Conservation (phyloP, 2,797 vertebrate genomes). For the Capromys pilorides region DNA sequence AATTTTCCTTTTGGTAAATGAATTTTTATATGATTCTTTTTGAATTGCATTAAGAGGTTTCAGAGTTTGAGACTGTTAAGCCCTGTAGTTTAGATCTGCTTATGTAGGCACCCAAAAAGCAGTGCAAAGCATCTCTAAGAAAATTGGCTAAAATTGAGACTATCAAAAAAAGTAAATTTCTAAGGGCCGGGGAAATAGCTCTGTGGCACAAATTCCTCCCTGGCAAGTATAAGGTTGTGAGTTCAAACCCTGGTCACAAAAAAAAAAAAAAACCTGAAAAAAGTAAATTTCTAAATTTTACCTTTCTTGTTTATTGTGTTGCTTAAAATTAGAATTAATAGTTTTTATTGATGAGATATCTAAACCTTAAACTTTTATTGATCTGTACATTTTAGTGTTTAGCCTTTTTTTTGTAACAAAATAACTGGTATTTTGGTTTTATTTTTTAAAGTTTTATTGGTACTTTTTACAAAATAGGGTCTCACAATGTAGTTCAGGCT, state of each 20-base stretch:
- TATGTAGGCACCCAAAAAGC: constrained; percentile 30
- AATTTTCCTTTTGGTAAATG: constrained; percentile 22
- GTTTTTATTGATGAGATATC: constrained; percentile 6
- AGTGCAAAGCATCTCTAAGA: background rate
- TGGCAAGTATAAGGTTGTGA: too few relatives aligned
- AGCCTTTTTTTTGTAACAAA: background rate
- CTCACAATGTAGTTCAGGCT: background rate
- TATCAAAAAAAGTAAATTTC: too few relatives aligned
- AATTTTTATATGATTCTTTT: constrained; percentile 1
- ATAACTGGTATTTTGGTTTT: background rate
- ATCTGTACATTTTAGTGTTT: constrained; percentile 42
- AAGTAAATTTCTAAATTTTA: constrained; percentile 31
- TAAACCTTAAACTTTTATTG: constrained; percentile 48
- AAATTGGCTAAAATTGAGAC: constrained; percentile 35
- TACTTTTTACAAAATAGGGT: background rate
- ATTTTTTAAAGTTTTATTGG: background rate
- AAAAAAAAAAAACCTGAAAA: too few relatives aligned
- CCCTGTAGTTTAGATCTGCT: background rate
- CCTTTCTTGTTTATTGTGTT: constrained; percentile 26
- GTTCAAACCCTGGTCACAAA: too few relatives aligned
- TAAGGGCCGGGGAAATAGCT: too few relatives aligned
- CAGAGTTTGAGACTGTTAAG: constrained; percentile 18
- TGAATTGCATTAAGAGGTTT: constrained; percentile 31
- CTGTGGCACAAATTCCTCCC: too few relatives aligned
- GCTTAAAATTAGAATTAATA: constrained; percentile 28